phyloP scores from a whole-genome alignment of 2,888 invertebrate species.

The Drosophila bunnanda region DNA sequence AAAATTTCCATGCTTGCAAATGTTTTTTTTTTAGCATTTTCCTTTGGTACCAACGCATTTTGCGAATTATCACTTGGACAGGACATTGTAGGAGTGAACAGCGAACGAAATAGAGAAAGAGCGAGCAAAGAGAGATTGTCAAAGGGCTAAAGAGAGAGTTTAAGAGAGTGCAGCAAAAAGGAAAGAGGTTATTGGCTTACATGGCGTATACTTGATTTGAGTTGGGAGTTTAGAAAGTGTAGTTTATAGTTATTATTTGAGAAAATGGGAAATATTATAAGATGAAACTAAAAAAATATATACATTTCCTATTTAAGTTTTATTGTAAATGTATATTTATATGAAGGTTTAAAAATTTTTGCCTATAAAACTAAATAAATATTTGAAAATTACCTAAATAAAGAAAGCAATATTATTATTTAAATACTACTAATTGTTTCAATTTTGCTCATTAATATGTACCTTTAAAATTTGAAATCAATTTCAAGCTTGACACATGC shows the following conservation, averaged over 20 bases:
- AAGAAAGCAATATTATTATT: too few relatives aligned
- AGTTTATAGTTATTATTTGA: not conserved
- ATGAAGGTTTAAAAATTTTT: too few relatives aligned
- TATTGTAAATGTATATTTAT: too few relatives aligned
- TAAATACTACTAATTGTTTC: not conserved
- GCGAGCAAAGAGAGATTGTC: not conserved
- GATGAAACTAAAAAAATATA: not conserved
- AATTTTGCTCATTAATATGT: not conserved
- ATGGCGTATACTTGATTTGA: slow-evolving; percentile 58
- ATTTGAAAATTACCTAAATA: too few relatives aligned
- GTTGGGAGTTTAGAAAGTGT: not conserved
- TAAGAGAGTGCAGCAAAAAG: slow-evolving; percentile 53
- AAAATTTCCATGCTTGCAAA: not conserved
- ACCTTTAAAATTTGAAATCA: not conserved
- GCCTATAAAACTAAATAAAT: too few relatives aligned
- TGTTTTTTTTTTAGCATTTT: not conserved
- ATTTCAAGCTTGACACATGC: not conserved
- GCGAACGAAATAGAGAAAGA: not conserved
- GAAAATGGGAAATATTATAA: not conserved
- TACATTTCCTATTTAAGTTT: too few relatives aligned
- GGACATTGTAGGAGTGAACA: not conserved
- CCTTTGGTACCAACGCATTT: slow-evolving; percentile 5
- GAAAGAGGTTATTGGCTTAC: slow-evolving; percentile 32
- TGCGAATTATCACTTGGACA: slow-evolving; percentile 3
- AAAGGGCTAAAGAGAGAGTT: slow-evolving; percentile 19